Percentiles rank a stretch among this genome's conserved stretches.
Evolutionary conservation across 2,113 vertebrate species (phyloP).

Genomic region (Anhinga anhinga): DNA sequence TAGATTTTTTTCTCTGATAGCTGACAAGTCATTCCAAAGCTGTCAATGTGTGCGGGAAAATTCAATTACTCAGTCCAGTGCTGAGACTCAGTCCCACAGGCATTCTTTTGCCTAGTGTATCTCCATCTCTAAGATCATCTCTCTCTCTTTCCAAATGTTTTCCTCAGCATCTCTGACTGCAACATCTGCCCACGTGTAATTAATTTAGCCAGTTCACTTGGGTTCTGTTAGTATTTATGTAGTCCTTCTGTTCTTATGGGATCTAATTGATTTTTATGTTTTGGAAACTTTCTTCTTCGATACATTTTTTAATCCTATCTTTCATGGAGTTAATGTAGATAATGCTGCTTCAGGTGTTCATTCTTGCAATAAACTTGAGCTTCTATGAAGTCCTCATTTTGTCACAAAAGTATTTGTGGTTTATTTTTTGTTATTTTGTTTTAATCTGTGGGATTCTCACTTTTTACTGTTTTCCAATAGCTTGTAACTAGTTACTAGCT

Average conservation of each 20-base stretch:
- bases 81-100: background rate
- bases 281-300: background rate
- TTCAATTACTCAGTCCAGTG: background rate
- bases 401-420: background rate
- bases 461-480: background rate
- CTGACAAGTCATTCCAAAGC: background rate
- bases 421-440: background rate
- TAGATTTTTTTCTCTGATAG: background rate
- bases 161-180: background rate
- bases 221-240: background rate
- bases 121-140: background rate
- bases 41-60: background rate
- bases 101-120: background rate
- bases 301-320: background rate
- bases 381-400: background rate
- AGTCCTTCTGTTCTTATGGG: background rate
- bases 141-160: background rate
- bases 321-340: background rate
- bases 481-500: background rate
- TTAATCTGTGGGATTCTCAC: background rate
- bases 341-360: background rate
- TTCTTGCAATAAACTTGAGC: background rate
- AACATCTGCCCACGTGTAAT: background rate
- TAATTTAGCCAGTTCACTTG: background rate
- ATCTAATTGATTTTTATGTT: background rate